Conservation (phyloP, 2,888 invertebrate species). For the Tetragonula carbonaria region DNA sequence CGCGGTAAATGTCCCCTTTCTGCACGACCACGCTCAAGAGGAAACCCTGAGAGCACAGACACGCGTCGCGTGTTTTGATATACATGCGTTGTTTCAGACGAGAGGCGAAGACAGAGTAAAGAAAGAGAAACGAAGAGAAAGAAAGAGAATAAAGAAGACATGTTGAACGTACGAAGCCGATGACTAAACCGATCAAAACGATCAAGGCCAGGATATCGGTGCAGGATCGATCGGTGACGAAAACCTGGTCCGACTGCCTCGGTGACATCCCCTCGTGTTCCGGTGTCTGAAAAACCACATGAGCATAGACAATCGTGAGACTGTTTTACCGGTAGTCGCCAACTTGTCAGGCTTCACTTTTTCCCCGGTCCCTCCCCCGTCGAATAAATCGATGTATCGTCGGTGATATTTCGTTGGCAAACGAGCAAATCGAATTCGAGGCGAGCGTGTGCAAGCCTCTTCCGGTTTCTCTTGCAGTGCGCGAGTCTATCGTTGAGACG, state of each 20-base stretch:
- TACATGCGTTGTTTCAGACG: neutral
- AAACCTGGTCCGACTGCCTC: constrained; percentile 69
- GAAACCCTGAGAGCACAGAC: constrained; percentile 76
- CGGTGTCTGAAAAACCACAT: constrained; percentile 67
- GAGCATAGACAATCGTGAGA: constrained; percentile 8
- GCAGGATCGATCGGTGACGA: constrained; percentile 77
- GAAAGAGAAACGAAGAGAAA: neutral
- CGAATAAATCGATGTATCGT: neutral
- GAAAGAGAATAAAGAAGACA: neutral
- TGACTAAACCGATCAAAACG: constrained; percentile 70
- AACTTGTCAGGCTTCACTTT: constrained; percentile 8
- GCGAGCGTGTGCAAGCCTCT: neutral
- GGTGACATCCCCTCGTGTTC: constrained; percentile 64
- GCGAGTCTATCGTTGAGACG: too few relatives aligned
- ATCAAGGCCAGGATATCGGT: constrained; percentile 76
- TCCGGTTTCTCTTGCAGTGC: neutral
- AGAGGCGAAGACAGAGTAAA: neutral
- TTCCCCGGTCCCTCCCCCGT: neutral
- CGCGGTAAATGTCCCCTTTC: constrained; percentile 86
- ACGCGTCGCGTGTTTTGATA: neutral
- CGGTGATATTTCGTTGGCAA: constrained; percentile 29
- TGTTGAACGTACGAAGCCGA: constrained; percentile 75
- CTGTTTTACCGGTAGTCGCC: neutral
- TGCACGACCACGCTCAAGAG: constrained; percentile 80
- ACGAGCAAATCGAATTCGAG: constrained; percentile 12